Conservation (phyloP, 2,888 invertebrate species). For the Aplocera efformata region DNA sequence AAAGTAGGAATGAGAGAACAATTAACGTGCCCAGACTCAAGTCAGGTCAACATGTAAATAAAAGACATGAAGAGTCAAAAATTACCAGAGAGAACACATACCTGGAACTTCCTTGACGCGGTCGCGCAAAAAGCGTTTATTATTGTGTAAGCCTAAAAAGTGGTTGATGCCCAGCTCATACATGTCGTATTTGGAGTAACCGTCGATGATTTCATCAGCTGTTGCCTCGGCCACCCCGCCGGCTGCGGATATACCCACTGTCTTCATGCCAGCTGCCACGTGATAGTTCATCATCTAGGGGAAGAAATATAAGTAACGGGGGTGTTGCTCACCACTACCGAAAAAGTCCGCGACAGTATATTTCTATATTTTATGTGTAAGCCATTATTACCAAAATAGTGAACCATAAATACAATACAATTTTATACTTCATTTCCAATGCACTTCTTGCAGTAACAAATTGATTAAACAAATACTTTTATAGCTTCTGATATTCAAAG, state of each 20-base stretch:
- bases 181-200: slow-evolving; percentile 90
- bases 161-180: slow-evolving; percentile 94
- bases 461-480: too few relatives aligned
- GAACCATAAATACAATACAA: too few relatives aligned
- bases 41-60: neutral
- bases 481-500: too few relatives aligned
- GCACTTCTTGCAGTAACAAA: too few relatives aligned
- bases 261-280: slow-evolving; percentile 97
- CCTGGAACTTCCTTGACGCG: slow-evolving; percentile 96
- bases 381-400: too few relatives aligned
- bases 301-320: too few relatives aligned
- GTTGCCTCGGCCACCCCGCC: slow-evolving; percentile 96
- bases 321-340: too few relatives aligned
- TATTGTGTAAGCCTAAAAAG: slow-evolving; percentile 96
- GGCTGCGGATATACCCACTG: slow-evolving; percentile 96
- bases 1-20: too few relatives aligned
- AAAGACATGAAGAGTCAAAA: neutral
- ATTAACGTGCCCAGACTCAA: too few relatives aligned
- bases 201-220: slow-evolving; percentile 92
- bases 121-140: slow-evolving; percentile 94
- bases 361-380: too few relatives aligned
- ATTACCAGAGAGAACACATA: slow-evolving; percentile 35
- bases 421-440: too few relatives aligned
- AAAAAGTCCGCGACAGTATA: too few relatives aligned
- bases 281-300: slow-evolving; percentile 90